Evolutionary conservation across 2,888 invertebrate species (phyloP).

Genomic region (Ferdinandea cuprea): DNA sequence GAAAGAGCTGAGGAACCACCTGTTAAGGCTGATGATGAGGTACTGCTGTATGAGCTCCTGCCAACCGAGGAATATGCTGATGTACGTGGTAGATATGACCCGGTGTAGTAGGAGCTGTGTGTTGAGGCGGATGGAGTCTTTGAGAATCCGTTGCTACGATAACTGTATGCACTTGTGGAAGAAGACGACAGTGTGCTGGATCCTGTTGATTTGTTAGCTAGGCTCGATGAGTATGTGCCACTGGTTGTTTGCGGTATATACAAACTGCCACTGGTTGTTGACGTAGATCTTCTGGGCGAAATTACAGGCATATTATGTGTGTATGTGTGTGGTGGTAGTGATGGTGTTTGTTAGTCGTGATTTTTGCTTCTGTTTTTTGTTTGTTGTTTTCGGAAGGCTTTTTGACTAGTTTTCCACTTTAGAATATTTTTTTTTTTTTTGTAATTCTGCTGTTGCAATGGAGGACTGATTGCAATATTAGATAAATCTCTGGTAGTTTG

Average conservation of each 20-base stretch:
- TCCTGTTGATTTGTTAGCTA: conserved; percentile 67
- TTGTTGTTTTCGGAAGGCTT: conserved; percentile 31
- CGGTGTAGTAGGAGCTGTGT: conserved; percentile 77
- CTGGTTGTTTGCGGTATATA: conserved; percentile 82
- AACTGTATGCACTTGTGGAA: conserved; percentile 78
- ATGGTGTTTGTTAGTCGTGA: background rate
- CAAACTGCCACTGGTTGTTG: conserved; percentile 82
- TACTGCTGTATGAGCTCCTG: conserved; percentile 75
- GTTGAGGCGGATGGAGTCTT: conserved; percentile 75
- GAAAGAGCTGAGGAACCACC: conserved; percentile 78
- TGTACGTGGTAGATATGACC: conserved; percentile 79
- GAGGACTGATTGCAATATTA: conserved; percentile 10
- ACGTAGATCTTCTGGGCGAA: conserved; percentile 83
- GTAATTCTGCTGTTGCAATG: conserved; percentile 6
- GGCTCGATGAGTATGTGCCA: conserved; percentile 76
- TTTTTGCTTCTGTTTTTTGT: background rate
- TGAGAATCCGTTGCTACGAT: conserved; percentile 75
- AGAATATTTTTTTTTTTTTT: conserved; percentile 10
- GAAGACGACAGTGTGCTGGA: conserved; percentile 66
- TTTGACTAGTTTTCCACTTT: conserved; percentile 57
- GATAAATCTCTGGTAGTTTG: conserved; percentile 12
- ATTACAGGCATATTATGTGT: conserved; percentile 83
- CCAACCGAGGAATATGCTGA: conserved; percentile 76
- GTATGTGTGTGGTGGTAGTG: conserved; percentile 28
- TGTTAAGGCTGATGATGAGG: conserved; percentile 77